Conservation (phyloP, 2,113 vertebrate genomes). For the Brachypteracias leptosomus region DNA sequence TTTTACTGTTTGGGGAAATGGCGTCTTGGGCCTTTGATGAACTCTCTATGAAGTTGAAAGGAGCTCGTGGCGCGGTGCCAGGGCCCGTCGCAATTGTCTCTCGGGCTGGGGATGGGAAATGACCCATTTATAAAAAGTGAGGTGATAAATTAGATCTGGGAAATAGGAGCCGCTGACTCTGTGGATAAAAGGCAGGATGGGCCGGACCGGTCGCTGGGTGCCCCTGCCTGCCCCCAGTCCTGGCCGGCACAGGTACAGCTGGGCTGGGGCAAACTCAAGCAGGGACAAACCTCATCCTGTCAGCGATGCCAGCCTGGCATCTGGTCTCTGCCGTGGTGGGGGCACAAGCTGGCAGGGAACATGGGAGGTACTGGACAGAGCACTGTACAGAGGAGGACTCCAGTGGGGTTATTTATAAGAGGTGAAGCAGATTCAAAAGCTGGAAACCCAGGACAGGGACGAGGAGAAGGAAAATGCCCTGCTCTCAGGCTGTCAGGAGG, state of each 20-base stretch:
- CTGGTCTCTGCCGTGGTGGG: accelerated
- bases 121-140: conserved; percentile 40
- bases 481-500: background rate
- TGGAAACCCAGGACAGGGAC: background rate
- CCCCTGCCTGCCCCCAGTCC: background rate
- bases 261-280: background rate
- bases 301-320: background rate
- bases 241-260: accelerated
- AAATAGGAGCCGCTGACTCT: background rate
- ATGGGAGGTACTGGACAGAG: background rate
- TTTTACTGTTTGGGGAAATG: conserved; percentile 72
- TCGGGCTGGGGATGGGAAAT: conserved; percentile 31
- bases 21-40: conserved; percentile 57
- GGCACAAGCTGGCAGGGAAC: accelerated
- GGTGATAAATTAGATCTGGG: conserved; percentile 52
- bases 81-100: conserved; percentile 34
- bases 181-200: conserved; percentile 28
- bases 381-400: background rate
- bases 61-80: background rate
- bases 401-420: background rate
- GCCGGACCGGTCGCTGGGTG: accelerated
- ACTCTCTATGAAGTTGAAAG: conserved; percentile 53
- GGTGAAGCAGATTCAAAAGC: background rate
- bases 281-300: background rate
- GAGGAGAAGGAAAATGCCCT: background rate